Evolutionary conservation across 2,888 invertebrate genomes (phyloP), one percentile per base, ranked within the genome.

Genomic region (Xestoiulus laeticollis): DNA sequence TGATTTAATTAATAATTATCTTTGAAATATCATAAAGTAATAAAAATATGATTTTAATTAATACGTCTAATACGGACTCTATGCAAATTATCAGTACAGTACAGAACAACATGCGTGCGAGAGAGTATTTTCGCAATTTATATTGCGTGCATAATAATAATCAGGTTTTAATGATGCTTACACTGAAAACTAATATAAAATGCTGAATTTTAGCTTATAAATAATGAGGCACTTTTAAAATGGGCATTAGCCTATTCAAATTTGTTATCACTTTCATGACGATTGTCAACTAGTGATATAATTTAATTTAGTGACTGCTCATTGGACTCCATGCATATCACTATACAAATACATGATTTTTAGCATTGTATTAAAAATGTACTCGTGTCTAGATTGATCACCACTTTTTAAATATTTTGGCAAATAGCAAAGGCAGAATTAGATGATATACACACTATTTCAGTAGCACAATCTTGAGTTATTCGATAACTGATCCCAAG

Each of bases 1-100:
- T 59, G 2, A 59, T 59, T 59, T 59, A 1, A 59, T 59, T n/a
- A 19, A 59, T n/a, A 59, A 19, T 43, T 59, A 59, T n/a, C 12
- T n/a, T 1, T 59, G n/a, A 19, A 19, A 38, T 38, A 38, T n/a
- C n/a, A n/a, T 59, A 59, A n/a, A 59, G 53, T n/a, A 59, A 59
- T 59, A 59, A 59, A 59, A 59, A 19, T 59, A n/a, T n/a, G n/a
- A 59, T 59, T 59, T 59, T 59, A 59, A 59, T 59, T 59, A 59
- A 59, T n/a, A 16, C 5, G 53, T n/a, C n/a, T 59, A 59, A n/a
- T 59, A n/a, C 10, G 53, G 53, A n/a, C 19, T 48, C 6, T n/a
- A 59, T 59, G 53, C 53, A 59, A 4, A 59, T 59, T 59, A 59
- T 48, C 48, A 48, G 48, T 16, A 48, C 1, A 16, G 10, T 48